Conservation (phyloP, 1,140 invertebrate species). For the Nymphalis io region DNA sequence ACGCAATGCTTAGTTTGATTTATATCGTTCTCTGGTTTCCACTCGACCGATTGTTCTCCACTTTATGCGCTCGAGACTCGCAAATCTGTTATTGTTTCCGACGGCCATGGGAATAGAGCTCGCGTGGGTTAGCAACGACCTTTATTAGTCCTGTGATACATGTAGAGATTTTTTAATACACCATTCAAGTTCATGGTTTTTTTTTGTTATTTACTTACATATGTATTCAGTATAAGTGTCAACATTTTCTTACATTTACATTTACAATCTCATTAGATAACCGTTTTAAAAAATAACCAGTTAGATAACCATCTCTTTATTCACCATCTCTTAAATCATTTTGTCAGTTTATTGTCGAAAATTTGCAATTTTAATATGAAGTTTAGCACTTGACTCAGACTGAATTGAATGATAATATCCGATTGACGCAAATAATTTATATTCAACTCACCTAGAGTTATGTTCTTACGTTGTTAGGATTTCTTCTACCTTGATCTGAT, state of each 20-base stretch:
- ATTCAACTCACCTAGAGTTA: constrained; percentile 55
- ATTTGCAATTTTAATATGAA: constrained; percentile 20
- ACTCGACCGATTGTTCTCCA: constrained; percentile 73
- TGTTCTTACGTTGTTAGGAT: constrained; percentile 56
- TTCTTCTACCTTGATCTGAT: constrained; percentile 62
- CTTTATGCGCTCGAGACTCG: constrained; percentile 65
- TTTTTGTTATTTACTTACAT: constrained; percentile 6
- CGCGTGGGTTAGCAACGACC: constrained; percentile 54
- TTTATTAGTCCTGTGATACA: constrained; percentile 55
- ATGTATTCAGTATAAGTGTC: not conserved
- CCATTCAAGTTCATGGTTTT: constrained; percentile 49
- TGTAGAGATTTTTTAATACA: constrained; percentile 38
- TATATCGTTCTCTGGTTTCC: constrained; percentile 77
- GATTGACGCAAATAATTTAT: constrained; percentile 62
- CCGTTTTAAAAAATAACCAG: not conserved
- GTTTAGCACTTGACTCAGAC: constrained; percentile 32
- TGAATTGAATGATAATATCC: constrained; percentile 54
- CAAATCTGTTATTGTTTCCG: constrained; percentile 74
- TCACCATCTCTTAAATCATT: not conserved
- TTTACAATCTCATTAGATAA: too few relatives aligned
- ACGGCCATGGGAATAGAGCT: constrained; percentile 68
- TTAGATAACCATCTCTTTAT: constrained; percentile 15
- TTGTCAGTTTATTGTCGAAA: not conserved
- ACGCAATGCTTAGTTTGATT: constrained; percentile 77
- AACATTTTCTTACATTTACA: not conserved